Evolutionary conservation across 2,888 invertebrate genomes (phyloP), one percentile per base, ranked within the genome.

Genomic region (Cetonia aurata): DNA sequence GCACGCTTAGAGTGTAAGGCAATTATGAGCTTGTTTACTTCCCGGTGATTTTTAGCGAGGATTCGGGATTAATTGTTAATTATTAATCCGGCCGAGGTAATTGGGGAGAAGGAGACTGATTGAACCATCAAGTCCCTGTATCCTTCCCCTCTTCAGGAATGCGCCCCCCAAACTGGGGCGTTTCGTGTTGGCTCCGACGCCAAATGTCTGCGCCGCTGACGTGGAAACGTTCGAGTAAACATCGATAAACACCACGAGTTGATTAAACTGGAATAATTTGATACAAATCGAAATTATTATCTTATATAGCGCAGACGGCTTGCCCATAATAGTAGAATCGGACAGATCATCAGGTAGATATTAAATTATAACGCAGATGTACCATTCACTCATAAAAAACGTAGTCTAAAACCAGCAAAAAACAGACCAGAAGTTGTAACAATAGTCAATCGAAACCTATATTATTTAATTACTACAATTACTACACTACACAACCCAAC

Each of bases 11-110:
- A 42, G 71, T 56, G 71, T 78, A 80, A 80, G 76, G 79, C 80
- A 81, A 81, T 82, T 81, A 82, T 78, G 77, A 76, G 72, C 77
- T 80, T 80, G 81, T 81, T 81, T 81, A 77, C 81, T 81, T 80
- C 79, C 79, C 80, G 79, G 81, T 75, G 79, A 80, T 80, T 80
- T 82, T 81, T 80, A 77, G 77, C 78, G 74, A 77, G 75, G 73
- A 73, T 75, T 70, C 67, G 60, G 79, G 81, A 83, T 82, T 83
- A 83, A 82, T 81, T 81, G 81, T 82, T 82, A 82, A 83, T 82
- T 82, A 83, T 82, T 82, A 82, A 83, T 82, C 80, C 79, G 79
- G 76, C 75, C 74, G 77, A 77, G 79, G 81, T 81, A 82, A 82
- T 82, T 80, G 81, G 78, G 77, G 78, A 79, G 79, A 80, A 79